Conservation (phyloP, 2,797 vertebrate genomes). For the Argya squamiceps region DNA sequence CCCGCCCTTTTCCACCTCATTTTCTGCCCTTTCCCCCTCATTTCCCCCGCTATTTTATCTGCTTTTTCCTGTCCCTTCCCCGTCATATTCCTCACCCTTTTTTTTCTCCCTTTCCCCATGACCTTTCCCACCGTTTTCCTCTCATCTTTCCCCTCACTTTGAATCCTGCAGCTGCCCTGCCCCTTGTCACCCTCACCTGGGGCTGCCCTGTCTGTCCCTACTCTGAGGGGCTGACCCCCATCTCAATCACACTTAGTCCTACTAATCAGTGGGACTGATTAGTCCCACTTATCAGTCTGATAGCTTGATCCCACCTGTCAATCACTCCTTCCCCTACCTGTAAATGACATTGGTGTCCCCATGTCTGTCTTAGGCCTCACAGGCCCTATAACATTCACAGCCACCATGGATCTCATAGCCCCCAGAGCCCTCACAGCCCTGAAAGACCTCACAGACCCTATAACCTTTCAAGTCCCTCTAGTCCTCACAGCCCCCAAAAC, state of each 20-base stretch:
- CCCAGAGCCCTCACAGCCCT: not conserved
- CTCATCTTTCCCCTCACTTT: not conserved
- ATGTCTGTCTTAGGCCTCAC: not conserved
- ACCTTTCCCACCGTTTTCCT: too few relatives aligned
- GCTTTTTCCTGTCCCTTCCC: not conserved
- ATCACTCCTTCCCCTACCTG: not conserved
- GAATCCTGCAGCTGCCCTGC: not conserved
- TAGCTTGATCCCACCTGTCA: not conserved
- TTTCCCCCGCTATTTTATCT: rapidly evolving
- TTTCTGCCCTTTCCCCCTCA: not conserved
- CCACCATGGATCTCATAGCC: not conserved
- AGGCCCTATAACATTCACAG: not conserved
- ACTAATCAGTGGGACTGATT: not conserved
- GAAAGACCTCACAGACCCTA: not conserved
- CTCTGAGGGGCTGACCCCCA: not conserved
- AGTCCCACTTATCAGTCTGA: not conserved
- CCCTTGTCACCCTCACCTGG: not conserved
- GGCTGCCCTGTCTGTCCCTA: not conserved
- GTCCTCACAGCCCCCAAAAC: not conserved
- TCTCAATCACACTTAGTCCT: not conserved
- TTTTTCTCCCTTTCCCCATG: not conserved
- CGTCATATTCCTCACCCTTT: too few relatives aligned
- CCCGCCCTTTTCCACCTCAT: not conserved
- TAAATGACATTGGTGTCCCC: not conserved
- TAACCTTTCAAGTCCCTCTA: not conserved